Evolutionary conservation across 2,888 invertebrate genomes (phyloP), one percentile per base, ranked within the genome.

Genomic region (Ptychoptera contaminata): DNA sequence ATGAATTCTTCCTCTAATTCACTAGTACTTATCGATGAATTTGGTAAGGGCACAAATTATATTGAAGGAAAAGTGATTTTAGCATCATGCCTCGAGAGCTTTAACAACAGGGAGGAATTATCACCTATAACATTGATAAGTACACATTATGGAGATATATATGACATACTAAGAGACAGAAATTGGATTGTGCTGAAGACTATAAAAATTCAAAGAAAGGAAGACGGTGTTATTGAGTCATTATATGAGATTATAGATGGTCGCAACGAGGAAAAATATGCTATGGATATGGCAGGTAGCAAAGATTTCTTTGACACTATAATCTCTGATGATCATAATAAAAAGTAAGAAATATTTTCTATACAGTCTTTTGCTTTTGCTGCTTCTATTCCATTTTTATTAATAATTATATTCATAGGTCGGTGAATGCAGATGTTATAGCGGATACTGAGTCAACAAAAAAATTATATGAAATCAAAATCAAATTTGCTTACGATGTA

Each of bases 1-100:
- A 61, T 87, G 2, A 70, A 74, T 51, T 74, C 75, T 51, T 75
- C 79, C 1, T 74, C 74, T 1, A 59, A 69, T 48, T 85, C 88
- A 0, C 63, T 94, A 3, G 69, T 93, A 1, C 67, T 93, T 30
- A 69, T 92, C 34, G 93, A 94, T 64, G 92, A 92, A 67, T 88
- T 92, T 67, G 92, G 91, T 4, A 80, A 82, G 60, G 87, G 90
- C 47, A 91, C 92, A 2, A 66, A 73, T 1, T 74, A 79, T 58
- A 66, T 72, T 2, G 90, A 90, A 63, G 91, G 90, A 0, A 62
- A 81, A 35, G 72, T 84, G 0, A 62, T 93, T 31, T 66, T 90
- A 15, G 72, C 76, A 0, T 74, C 83, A 0, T 73, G 76, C 35
- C 60, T 91, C 40, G 73, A 74, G 52, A 68, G 78, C 53, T 82